Percentiles rank a stretch among this genome's conserved stretches.
Evolutionary conservation across 2,888 invertebrate genomes (phyloP).

Genomic region (Ormyrus pomaceus): DNA sequence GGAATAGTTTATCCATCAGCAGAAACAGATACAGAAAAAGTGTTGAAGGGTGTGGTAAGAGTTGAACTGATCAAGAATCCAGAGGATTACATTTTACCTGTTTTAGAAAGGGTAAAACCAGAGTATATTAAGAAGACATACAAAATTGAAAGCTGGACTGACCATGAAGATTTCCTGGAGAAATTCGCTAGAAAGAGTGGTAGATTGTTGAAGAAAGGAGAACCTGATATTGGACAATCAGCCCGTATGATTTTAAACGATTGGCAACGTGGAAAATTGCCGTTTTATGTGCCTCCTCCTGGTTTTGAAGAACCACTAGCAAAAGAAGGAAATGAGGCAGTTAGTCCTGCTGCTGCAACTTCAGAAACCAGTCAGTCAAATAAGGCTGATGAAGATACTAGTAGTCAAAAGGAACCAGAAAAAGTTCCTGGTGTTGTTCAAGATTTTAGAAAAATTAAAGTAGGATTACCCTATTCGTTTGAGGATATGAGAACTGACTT

Average conservation of each 20-base stretch:
- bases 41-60: slow-evolving; percentile 97
- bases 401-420: slow-evolving; percentile 56
- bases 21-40: slow-evolving; percentile 95
- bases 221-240: slow-evolving; percentile 92
- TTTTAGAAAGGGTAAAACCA: slow-evolving; percentile 90
- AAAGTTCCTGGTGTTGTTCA: slow-evolving; percentile 79
- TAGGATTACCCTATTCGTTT: slow-evolving; percentile 82
- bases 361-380: slow-evolving; percentile 42
- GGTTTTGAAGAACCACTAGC: slow-evolving; percentile 84
- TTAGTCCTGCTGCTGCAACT: slow-evolving; percentile 22
- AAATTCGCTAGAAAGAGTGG: slow-evolving; percentile 91
- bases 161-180: slow-evolving; percentile 92
- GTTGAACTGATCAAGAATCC: slow-evolving; percentile 96
- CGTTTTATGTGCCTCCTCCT: slow-evolving; percentile 94
- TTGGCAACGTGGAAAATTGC: slow-evolving; percentile 98
- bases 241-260: slow-evolving; percentile 98
- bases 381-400: slow-evolving; percentile 8
- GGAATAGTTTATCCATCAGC: slow-evolving; percentile 98
- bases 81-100: slow-evolving; percentile 93
- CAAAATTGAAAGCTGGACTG: slow-evolving; percentile 88
- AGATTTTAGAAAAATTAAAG: slow-evolving; percentile 89
- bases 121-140: slow-evolving; percentile 96
- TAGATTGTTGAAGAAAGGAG: slow-evolving; percentile 96
- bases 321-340: slow-evolving; percentile 63
- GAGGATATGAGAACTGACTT: slow-evolving; percentile 76